These are phyloP conservation scores for Caenorhabditis sulstoni DNA, from an alignment of 2,888 invertebrate genomes.

Conservation along the genomic window DNA sequence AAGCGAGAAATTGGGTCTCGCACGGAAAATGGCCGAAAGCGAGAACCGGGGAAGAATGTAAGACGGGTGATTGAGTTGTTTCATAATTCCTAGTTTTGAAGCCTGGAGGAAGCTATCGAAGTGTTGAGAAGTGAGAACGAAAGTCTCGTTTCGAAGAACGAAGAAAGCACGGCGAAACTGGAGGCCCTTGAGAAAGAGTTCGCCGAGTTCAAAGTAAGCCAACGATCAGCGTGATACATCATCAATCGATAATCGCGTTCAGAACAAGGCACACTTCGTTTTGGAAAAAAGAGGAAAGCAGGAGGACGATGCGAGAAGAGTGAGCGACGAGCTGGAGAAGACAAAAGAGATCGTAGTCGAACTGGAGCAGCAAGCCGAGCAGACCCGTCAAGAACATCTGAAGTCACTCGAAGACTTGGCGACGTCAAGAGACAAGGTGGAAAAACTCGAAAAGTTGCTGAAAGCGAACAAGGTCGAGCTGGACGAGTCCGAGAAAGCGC, in stretches of 20 bases:
- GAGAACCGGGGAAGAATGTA: slow-evolving; percentile 51
- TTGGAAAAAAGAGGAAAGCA: slow-evolving; percentile 51
- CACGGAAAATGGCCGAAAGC: slow-evolving; percentile 52
- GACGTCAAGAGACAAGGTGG: slow-evolving; percentile 10
- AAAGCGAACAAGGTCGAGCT: slow-evolving; percentile 19
- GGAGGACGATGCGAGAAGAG: slow-evolving; percentile 33
- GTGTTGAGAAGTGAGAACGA: slow-evolving; percentile 43
- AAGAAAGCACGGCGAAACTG: slow-evolving; percentile 25
- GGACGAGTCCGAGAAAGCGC: slow-evolving; percentile 24
- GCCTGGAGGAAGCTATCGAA: slow-evolving; percentile 56
- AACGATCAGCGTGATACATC: too few species aligned
- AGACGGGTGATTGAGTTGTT: not conserved
- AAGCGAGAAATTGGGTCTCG: slow-evolving; percentile 51
- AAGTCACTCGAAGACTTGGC: slow-evolving; percentile 36
- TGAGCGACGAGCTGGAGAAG: slow-evolving; percentile 32
- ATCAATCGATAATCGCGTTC: slow-evolving; percentile 3
- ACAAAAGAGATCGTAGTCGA: slow-evolving; percentile 16
- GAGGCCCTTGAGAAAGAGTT: slow-evolving; percentile 43
- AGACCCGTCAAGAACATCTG: slow-evolving; percentile 36
- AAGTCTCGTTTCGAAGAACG: slow-evolving; percentile 9
- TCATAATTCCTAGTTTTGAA: slow-evolving; percentile 5
- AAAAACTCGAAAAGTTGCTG: slow-evolving; percentile 19
- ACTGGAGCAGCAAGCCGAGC: slow-evolving; percentile 30
- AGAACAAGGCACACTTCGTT: slow-evolving; percentile 56
- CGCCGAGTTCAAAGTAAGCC: slow-evolving; percentile 41